phyloP scores from a whole-genome alignment of 2,113 vertebrate species.

The Daboia siamensis region DNA sequence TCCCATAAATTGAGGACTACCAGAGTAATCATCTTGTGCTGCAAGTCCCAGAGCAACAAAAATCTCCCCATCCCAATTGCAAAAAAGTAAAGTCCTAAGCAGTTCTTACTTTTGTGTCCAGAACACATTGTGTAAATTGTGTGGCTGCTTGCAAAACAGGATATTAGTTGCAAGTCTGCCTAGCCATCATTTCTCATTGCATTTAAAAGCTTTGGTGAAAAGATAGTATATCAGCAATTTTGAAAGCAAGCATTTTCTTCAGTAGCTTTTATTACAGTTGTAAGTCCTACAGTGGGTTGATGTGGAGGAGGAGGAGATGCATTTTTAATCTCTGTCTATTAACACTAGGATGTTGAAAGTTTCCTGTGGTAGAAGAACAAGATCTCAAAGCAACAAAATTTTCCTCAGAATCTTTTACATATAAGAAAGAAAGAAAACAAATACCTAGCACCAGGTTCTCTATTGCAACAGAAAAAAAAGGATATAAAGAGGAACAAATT shows the following conservation, averaged over 20 bases:
- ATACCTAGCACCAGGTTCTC: background rate
- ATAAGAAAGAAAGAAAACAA: background rate
- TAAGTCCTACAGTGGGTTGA: background rate
- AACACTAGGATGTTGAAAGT: background rate
- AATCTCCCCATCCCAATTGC: background rate
- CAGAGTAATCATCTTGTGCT: background rate
- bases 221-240: background rate
- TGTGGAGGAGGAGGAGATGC: background rate
- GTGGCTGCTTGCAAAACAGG: background rate
- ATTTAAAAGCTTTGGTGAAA: background rate
- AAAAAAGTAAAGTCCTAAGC: background rate
- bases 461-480: background rate
- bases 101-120: background rate
- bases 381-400: background rate
- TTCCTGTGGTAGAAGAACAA: background rate
- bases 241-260: background rate
- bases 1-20: background rate
- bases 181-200: background rate
- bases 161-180: background rate
- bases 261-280: background rate
- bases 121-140: background rate
- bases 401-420: background rate
- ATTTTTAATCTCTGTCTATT: background rate
- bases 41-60: background rate
- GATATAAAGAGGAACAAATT: background rate